Evolutionary conservation across 2,888 invertebrate species (phyloP).

Genomic region (Ctena decussata): DNA sequence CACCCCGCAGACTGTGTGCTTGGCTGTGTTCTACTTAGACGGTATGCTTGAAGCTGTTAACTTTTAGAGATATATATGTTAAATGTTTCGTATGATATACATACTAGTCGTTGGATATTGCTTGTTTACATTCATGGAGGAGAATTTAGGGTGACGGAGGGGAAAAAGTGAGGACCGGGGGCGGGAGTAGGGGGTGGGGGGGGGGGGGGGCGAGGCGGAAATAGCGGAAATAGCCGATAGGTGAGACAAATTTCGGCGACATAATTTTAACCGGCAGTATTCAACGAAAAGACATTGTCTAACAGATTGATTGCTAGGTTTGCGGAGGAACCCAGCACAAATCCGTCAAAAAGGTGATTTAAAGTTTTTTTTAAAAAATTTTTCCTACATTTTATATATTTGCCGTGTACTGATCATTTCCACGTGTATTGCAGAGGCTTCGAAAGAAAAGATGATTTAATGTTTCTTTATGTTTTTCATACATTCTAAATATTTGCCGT

Average conservation of each 20-base stretch:
- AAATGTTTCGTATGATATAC: background rate
- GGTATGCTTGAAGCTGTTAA: background rate
- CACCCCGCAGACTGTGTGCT: constrained; percentile 15
- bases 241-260: background rate
- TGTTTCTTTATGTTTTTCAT: background rate
- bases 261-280: constrained; percentile 1
- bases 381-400: background rate
- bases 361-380: background rate
- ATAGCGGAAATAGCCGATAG: background rate
- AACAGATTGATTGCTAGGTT: background rate
- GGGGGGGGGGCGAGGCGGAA: background rate
- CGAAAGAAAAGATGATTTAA: background rate
- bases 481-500: constrained; percentile 10
- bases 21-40: constrained; percentile 15
- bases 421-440: constrained; percentile 1
- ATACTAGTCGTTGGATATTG: background rate
- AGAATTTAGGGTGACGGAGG: constrained; percentile 17
- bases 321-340: constrained; percentile 3
- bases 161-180: too few relatives aligned
- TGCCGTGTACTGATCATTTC: constrained; percentile 3
- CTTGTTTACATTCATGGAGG: background rate
- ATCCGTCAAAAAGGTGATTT: constrained; percentile 8
- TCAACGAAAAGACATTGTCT: background rate
- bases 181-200: background rate
- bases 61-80: constrained; percentile 1